phyloP scores from a whole-genome alignment of 2,888 invertebrate genomes.

The Polyommatus iphigenia region DNA sequence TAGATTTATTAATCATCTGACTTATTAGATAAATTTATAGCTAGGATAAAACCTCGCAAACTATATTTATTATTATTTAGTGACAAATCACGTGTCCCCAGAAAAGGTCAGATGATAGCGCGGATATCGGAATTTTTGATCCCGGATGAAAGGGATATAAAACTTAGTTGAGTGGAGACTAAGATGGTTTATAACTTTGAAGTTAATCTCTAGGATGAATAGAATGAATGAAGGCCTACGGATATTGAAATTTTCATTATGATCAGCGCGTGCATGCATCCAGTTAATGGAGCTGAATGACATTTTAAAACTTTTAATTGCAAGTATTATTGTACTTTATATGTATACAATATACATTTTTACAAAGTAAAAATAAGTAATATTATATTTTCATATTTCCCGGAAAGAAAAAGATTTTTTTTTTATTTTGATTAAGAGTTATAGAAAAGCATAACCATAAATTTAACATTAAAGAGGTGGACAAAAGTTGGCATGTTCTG shows the following conservation, averaged over 20 bases:
- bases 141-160: not conserved
- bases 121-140: not conserved
- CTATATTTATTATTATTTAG: not conserved
- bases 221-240: not conserved
- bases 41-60: no score
- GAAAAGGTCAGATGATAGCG: not conserved
- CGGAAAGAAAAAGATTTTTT: not conserved
- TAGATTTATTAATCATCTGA: not conserved
- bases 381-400: not conserved
- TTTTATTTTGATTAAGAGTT: no score
- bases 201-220: not conserved
- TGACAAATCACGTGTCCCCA: not conserved
- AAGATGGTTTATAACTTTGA: not conserved
- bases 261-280: not conserved
- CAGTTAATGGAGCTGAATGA: no score
- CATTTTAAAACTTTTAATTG: no score
- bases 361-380: no score
- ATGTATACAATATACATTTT: no score
- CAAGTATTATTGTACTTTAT: no score
- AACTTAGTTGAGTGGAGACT: not conserved
- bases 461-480: not conserved
- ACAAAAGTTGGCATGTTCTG: not conserved
- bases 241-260: not conserved
- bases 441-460: not conserved
- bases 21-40: not conserved